Base-by-base conservation (phyloP, 2,113 vertebrate genomes). In the Sinocyclocheilus anophthalmus region DNA sequence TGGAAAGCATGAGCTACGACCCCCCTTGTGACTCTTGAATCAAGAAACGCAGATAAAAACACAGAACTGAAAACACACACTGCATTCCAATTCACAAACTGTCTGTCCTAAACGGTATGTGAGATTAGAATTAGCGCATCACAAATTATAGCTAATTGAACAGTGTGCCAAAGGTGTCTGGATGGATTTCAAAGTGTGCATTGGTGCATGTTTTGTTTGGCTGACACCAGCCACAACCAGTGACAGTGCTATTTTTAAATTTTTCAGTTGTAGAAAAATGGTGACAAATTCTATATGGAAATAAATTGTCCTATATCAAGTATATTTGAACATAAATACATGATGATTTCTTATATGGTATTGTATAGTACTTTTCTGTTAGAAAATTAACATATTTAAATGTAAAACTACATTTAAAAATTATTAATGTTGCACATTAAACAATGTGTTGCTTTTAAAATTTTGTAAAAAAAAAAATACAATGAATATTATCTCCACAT, bases 81-180 rank as follows among this genome's bases (percentile, higher is more conserved):
- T 73, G 37, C 37, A 73, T 73, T 20, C 70, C 3, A 42, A 13
- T 42, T 73, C 20, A 73, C 69, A 72, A 22, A 72, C 37, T 42
- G 22, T 72, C 70, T 73, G 70, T 73, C 20, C 37, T 42, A 73
- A 42, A 39, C 70, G n/a, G 70, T n/a, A 22, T 73, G 70, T 73
- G 37, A 73, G 37, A 73, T 73, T n/a, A 42, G 37, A 73, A 73
- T 73, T 22, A 73, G 4, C 2, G 0, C 33, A 73, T 73, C 20
- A 20, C 37, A 42, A 73, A 42, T 73, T 39, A 73, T 73, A 73
- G 70, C 13, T 73, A 1, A 14, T 37, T 42, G 37, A 73, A 20
- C 70, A 73, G 20, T 42, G 37, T 2, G 20, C 70, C 70, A 42
- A 73, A 73, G 37, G 37, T 73, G 37, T 5, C 20, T 42, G 70